Evolutionary conservation across 2,888 invertebrate species (phyloP).

Genomic region (Melanotus villosus): DNA sequence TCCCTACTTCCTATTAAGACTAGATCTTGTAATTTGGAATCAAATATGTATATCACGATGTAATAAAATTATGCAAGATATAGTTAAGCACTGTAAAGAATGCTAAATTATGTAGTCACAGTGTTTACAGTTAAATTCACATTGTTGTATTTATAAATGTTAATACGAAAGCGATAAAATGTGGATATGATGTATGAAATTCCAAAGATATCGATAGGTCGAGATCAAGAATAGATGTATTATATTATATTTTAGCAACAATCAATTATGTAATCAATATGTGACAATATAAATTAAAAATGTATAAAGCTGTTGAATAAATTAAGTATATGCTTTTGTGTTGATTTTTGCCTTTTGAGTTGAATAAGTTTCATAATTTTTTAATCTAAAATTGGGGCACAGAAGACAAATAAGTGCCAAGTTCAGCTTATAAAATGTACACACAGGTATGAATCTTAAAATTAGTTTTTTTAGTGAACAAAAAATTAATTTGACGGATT

Average conservation of each 20-base stretch:
- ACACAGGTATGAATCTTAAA: too few relatives aligned
- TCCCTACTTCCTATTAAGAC: conserved; percentile 31
- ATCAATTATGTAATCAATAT: conserved; percentile 62
- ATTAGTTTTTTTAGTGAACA: too few relatives aligned
- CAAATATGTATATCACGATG: conserved; percentile 32
- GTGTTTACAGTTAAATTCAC: conserved; percentile 31
- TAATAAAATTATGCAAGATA: conserved; percentile 23
- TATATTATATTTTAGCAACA: conserved; percentile 55
- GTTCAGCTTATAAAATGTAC: too few relatives aligned
- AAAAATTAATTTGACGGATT: too few relatives aligned
- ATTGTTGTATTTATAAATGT: conserved; percentile 42
- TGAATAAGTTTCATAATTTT: too few relatives aligned
- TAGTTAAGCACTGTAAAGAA: conserved; percentile 31
- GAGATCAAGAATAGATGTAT: conserved; percentile 41
- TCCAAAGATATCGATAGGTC: conserved; percentile 45
- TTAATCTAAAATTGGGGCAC: too few relatives aligned
- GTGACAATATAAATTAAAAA: conserved; percentile 64
- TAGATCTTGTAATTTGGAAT: conserved; percentile 34
- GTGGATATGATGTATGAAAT: conserved; percentile 30
- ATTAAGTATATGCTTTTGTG: conserved; percentile 63
- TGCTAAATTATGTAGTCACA: conserved; percentile 31
- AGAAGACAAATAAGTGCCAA: too few relatives aligned
- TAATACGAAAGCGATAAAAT: conserved; percentile 24
- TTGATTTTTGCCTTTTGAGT: conserved; percentile 47
- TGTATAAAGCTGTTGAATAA: conserved; percentile 62